Evolutionary conservation across 1,140 invertebrate genomes (phyloP), one percentile per base, ranked within the genome.

Genomic region (Phthorimaea operculella): DNA sequence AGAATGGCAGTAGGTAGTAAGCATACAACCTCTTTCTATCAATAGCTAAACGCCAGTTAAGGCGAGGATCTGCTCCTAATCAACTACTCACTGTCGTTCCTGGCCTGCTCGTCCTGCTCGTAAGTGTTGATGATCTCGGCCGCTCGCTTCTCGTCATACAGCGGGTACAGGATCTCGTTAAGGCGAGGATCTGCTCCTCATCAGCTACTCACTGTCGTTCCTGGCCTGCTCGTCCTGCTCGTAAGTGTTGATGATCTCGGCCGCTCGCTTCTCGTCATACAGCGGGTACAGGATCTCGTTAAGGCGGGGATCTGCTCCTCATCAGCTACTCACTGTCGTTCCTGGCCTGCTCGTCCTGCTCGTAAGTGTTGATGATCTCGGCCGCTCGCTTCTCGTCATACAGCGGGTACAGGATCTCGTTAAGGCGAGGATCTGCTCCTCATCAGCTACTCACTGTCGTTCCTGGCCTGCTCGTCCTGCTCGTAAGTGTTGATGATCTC

Each of bases 201-300:
- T 12, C 34, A 12, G 9, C 39, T 59, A 85, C 89, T 89, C 86
- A 96, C 95, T 92, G 81, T 92, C 90, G 70, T 88, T 90, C 65
- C 89, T 90, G 17, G 92, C 92, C 42, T 93, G 92, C 68, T 94
- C 91, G 74, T 96, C 92, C 68, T 92, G 90, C 84, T 99, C 98
- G 77, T 99, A 99, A 49, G 93, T 95, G 51, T 90, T 90, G 65
- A 99, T 97, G 64, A 99, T 97, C 84, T 99, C 95, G 49, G 90
- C 83, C 6, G 96, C 96, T 71, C 98, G 88, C 76, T 97, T 97
- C 64, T 97, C 94, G 76, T 99, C 96, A 76, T 99, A 99, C 33
- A 98, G 89, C 4, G 98, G 98, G 86, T 96, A 99, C 10, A 99
- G 88, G 78, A 99, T 99, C 89, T 99, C 98, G 86, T 99, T 99